These are phyloP conservation scores for Agriopis leucophaearia DNA, from an alignment of 2,888 invertebrate genomes.

Conservation along the genomic window DNA sequence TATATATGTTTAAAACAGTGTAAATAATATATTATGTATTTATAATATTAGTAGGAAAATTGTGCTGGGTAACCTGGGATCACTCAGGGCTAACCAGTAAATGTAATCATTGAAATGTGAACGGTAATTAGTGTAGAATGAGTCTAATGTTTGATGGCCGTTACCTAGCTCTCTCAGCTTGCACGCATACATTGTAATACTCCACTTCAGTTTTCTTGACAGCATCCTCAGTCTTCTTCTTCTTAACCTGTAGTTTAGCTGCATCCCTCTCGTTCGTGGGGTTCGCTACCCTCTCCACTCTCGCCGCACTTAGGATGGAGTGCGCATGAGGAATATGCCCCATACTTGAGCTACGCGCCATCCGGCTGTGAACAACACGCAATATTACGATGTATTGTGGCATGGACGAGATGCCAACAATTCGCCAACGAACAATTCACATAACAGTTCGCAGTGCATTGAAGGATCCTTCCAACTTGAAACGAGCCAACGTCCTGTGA, in stretches of 20 bases:
- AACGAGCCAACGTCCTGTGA: slow-evolving; percentile 48
- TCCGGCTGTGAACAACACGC: slow-evolving; percentile 64
- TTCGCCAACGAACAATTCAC: slow-evolving; percentile 62
- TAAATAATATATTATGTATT: too few species aligned
- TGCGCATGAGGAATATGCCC: slow-evolving; percentile 85
- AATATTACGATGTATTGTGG: slow-evolving; percentile 21
- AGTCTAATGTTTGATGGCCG: slow-evolving; percentile 2
- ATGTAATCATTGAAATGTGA: neutral
- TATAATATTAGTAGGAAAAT: too few species aligned
- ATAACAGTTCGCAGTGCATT: slow-evolving; percentile 57
- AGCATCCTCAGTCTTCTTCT: slow-evolving; percentile 95
- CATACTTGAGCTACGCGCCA: slow-evolving; percentile 85
- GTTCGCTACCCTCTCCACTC: slow-evolving; percentile 69
- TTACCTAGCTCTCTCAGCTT: slow-evolving; percentile 95
- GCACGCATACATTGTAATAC: slow-evolving; percentile 96
- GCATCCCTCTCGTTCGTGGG: slow-evolving; percentile 87
- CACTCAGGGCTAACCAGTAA: neutral
- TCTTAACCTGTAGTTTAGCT: slow-evolving; percentile 94
- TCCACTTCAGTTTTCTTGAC: slow-evolving; percentile 97
- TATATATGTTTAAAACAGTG: too few species aligned
- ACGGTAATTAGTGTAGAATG: neutral
- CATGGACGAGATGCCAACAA: slow-evolving; percentile 31
- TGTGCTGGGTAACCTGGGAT: too few species aligned
- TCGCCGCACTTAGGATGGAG: slow-evolving; percentile 77
- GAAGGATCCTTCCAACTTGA: slow-evolving; percentile 74